Evolutionary conservation across 53 echinoderm and acorn worm genomes (phyloP).

Genomic region (Arbacia lixula): DNA sequence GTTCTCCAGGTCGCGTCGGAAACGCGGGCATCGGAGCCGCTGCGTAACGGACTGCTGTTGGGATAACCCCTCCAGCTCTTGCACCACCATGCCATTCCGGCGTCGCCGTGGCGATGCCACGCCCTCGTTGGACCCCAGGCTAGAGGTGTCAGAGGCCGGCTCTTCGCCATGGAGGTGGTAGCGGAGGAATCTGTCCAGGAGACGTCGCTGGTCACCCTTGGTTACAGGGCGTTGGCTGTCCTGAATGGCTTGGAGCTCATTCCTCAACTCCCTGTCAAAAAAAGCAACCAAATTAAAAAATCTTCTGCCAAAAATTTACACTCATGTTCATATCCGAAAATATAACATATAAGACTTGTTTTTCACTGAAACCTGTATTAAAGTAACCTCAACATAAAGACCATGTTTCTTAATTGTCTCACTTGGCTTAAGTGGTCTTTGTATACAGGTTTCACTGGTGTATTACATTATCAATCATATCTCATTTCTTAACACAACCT

Average conservation of each 20-base stretch:
- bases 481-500: too few relatives aligned
- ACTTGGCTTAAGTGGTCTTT: too few relatives aligned
- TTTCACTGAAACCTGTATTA: too few relatives aligned
- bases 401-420: too few relatives aligned
- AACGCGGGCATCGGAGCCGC: constrained; percentile 66
- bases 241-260: constrained; percentile 81
- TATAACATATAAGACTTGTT: too few relatives aligned
- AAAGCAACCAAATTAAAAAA: not conserved
- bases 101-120: constrained; percentile 25
- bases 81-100: constrained; percentile 5
- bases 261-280: constrained; percentile 75
- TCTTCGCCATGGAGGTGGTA: constrained; percentile 31
- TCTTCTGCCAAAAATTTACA: not conserved
- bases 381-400: too few relatives aligned
- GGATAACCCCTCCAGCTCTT: constrained; percentile 34
- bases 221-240: constrained; percentile 42
- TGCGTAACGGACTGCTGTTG: constrained; percentile 75
- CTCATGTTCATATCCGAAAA: not conserved
- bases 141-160: constrained; percentile 26
- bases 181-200: constrained; percentile 51
- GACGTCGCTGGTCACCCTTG: constrained; percentile 52
- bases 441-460: too few relatives aligned
- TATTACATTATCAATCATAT: too few relatives aligned
- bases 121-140: constrained; percentile 40
- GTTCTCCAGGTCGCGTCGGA: constrained; percentile 81